Evolutionary conservation across 2,113 vertebrate species (phyloP), one percentile per base, ranked within the genome.

Genomic region (Synchiropus splendidus): DNA sequence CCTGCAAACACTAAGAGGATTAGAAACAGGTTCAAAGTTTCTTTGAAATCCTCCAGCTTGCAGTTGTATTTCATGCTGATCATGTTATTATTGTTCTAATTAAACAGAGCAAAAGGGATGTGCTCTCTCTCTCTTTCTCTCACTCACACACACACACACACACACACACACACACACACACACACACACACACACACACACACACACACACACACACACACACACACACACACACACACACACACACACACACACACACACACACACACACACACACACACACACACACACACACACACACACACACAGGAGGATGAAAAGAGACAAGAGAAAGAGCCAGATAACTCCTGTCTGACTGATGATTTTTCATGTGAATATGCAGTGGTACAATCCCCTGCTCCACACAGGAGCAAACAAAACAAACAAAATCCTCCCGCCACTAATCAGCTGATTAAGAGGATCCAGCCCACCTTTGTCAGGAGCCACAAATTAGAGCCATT

Each of bases 41-140:
- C 75, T 84, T 83, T 85, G 80, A 85, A 86, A 86, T 85, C 74
- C 72, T 80, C 75, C 72, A 67, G 74, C 76, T 76, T 85, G 78
- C 65, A 67, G 78, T 77, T 76, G 72, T 64, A 74, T 81, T 84
- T 85, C 74, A 79, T 74, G 78, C 78, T 59, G 61, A 72, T 75
- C 59, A 32, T 68, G 71, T 74, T 78, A 67, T 77, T 73, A 72
- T 76, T 72, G 66, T 82, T 80, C 80, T 78, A 83, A 83, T 81
- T 84, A 77, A 82, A 85, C 49, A 35, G 49, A 70, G 53, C 53
- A 81, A 86, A 84, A 50, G 36, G 49, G 46, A 66, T 18, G 58
- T n/a, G 43, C 44, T 48, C 40, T 18, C 34, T 54, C 31, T 45
- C 52, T 56, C 45, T 51, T 31, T 48, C 40, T 18, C 34, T 54